Percentiles rank a stretch among this genome's conserved stretches.
These are phyloP conservation scores for Phasia obesa DNA, from an alignment of 2,888 invertebrate species.

Conservation along the genomic window DNA sequence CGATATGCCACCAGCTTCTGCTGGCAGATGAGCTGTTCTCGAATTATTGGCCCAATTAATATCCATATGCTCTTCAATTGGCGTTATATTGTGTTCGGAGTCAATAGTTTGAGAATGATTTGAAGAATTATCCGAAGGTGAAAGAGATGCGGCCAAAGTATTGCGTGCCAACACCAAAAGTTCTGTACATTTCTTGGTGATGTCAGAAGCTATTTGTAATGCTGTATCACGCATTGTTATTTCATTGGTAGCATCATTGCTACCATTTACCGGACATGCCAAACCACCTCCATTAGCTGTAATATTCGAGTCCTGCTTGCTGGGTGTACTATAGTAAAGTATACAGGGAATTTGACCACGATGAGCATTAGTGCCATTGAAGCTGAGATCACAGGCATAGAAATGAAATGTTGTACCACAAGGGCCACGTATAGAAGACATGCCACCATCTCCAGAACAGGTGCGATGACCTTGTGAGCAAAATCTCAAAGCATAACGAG, in stretches of 20 bases:
- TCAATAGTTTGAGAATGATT: constrained; percentile 83
- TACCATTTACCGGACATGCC: constrained; percentile 28
- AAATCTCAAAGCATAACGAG: constrained; percentile 93
- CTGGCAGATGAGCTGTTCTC: constrained; percentile 78
- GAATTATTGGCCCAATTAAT: constrained; percentile 82
- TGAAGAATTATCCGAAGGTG: constrained; percentile 84
- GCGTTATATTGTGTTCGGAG: constrained; percentile 83
- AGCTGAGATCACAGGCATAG: constrained; percentile 94
- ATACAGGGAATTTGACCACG: constrained; percentile 97
- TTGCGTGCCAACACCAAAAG: constrained; percentile 90
- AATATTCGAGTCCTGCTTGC: constrained; percentile 77
- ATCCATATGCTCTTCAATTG: constrained; percentile 83
- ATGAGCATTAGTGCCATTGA: constrained; percentile 97
- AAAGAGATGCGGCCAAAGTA: constrained; percentile 84
- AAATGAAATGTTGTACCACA: constrained; percentile 96
- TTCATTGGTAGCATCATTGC: constrained; percentile 75
- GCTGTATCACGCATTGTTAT: constrained; percentile 81
- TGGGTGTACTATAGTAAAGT: constrained; percentile 86
- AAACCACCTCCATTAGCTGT: constrained; percentile 14
- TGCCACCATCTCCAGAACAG: constrained; percentile 96
- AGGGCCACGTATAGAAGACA: constrained; percentile 93
- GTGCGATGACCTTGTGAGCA: constrained; percentile 96
- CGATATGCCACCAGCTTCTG: constrained; percentile 80
- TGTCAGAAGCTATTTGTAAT: constrained; percentile 90
- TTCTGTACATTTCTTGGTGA: constrained; percentile 90